A percentile compares a stretch with the other conserved stretches of the same genome.
These are phyloP conservation scores for Nannoperca australis DNA, from an alignment of 2,797 vertebrate species.

Conservation along the genomic window DNA sequence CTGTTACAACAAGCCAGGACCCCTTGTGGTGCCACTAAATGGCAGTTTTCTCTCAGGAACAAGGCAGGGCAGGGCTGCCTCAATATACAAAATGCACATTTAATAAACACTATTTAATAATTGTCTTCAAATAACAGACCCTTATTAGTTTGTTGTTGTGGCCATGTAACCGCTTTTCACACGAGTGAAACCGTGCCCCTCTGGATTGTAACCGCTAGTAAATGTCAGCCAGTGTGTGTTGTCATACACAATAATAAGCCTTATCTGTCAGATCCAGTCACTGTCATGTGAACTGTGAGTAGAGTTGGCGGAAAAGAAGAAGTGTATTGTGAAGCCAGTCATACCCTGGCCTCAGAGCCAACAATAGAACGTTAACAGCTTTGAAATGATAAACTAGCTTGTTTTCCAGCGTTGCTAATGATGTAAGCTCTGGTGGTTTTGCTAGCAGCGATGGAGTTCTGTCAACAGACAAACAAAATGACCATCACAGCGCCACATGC, in stretches of 20 bases:
- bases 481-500: neutral
- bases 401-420: neutral
- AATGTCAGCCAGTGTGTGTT: neutral
- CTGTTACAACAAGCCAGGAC: neutral
- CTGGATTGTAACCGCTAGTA: neutral
- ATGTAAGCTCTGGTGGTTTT: neutral
- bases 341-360: neutral
- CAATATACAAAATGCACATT: neutral
- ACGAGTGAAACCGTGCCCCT: neutral
- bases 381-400: neutral
- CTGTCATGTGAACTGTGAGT: neutral
- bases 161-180: no score
- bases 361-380: neutral
- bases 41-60: neutral
- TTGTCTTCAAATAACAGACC: neutral
- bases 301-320: neutral
- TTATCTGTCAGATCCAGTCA: neutral
- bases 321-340: neutral
- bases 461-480: slow-evolving; percentile 2
- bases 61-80: neutral
- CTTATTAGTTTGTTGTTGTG: no score
- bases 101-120: neutral
- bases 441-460: neutral
- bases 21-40: neutral
- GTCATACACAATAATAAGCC: neutral